These are phyloP conservation scores for Caretta caretta DNA, from an alignment of 2,113 vertebrate species.

Conservation along the genomic window DNA sequence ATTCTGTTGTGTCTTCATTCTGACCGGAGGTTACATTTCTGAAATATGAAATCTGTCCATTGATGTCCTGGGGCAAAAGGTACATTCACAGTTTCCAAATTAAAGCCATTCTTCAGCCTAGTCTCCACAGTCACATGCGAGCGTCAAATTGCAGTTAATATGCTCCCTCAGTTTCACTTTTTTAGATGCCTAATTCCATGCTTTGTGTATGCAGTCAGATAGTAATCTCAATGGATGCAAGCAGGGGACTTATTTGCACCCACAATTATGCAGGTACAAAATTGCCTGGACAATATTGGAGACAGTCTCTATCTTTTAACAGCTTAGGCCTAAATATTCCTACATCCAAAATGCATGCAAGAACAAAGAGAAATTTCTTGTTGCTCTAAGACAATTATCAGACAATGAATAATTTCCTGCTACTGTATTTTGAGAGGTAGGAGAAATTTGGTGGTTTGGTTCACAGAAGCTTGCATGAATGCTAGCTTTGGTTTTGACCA, in stretches of 20 bases:
- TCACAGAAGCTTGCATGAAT: background rate
- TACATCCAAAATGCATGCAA: constrained; percentile 47
- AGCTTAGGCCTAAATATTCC: constrained; percentile 1
- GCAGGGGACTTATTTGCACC: background rate
- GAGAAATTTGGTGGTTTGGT: background rate
- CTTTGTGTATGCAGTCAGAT: background rate
- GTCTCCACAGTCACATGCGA: background rate
- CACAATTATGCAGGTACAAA: background rate
- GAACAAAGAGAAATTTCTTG: background rate
- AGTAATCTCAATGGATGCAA: constrained; percentile 15
- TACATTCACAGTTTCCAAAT: constrained; percentile 64
- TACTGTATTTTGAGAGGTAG: background rate
- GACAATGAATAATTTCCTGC: background rate
- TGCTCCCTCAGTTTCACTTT: constrained; percentile 13
- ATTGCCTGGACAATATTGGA: background rate
- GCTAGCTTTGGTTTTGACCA: background rate
- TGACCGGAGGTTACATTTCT: constrained; percentile 54
- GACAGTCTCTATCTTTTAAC: background rate
- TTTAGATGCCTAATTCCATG: background rate
- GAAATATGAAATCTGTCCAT: constrained; percentile 54
- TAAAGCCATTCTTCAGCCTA: constrained; percentile 18
- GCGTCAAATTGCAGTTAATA: background rate
- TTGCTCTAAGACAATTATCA: background rate
- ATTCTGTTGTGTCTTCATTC: constrained; percentile 32
- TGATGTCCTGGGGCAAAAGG: constrained; percentile 41